Evolutionary conservation across 2,888 invertebrate genomes (phyloP).

Genomic region (Eilema depressum): DNA sequence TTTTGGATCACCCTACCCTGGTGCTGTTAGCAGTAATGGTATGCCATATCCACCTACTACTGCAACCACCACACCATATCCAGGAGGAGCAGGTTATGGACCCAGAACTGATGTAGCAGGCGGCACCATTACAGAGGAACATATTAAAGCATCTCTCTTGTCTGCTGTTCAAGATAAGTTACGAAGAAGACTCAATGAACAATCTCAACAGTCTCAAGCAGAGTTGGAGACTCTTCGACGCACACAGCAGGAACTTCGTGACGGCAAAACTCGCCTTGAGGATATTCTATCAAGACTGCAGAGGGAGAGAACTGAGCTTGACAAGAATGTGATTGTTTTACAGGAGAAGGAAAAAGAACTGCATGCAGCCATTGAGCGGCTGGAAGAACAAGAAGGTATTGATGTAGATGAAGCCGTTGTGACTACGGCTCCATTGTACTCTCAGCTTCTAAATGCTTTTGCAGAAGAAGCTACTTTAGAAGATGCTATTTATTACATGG

Average conservation of each 20-base stretch:
- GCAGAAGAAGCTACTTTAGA: conserved; percentile 99
- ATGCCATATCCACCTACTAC: conserved; percentile 66
- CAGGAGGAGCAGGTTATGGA: conserved; percentile 64
- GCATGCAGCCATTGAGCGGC: conserved; percentile 91
- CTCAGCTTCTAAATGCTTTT: conserved; percentile 97
- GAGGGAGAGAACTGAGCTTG: conserved; percentile 92
- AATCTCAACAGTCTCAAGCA: conserved; percentile 96
- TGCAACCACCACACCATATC: conserved; percentile 66
- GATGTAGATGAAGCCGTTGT: conserved; percentile 99
- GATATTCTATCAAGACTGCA: conserved; percentile 92
- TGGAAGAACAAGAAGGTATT: conserved; percentile 92
- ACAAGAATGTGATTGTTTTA: conserved; percentile 93
- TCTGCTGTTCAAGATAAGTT: conserved; percentile 99
- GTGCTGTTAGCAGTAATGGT: conserved; percentile 60
- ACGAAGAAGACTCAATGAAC: conserved; percentile 94
- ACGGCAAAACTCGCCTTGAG: conserved; percentile 94
- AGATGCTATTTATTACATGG: conserved; percentile 99
- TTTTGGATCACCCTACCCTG: conserved; percentile 78
- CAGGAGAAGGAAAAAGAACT: conserved; percentile 96
- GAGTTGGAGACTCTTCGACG: conserved; percentile 95
- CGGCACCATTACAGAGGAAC: conserved; percentile 97
- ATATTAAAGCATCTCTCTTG: conserved; percentile 96
- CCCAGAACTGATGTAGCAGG: conserved; percentile 78
- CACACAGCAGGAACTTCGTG: conserved; percentile 94
- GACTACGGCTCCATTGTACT: conserved; percentile 97